A percentile compares a stretch with the other conserved stretches of the same genome.
These are phyloP conservation scores for Pomatostomus ruficeps DNA, from an alignment of 2,113 vertebrate species.

Conservation along the genomic window DNA sequence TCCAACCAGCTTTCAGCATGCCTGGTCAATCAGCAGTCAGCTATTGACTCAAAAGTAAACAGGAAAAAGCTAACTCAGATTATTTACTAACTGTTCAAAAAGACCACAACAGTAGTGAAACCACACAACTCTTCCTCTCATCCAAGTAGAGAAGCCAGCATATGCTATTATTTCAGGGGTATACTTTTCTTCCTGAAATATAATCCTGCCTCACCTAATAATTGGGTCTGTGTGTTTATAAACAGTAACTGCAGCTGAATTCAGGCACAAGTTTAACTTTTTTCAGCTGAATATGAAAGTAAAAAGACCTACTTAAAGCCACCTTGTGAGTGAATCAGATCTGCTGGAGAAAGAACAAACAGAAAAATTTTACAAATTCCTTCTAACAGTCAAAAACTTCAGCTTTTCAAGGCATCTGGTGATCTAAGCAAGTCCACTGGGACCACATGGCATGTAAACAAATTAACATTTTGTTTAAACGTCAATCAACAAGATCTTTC, in stretches of 20 bases:
- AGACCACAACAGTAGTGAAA: neutral
- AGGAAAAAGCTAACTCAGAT: neutral
- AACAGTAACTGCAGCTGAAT: neutral
- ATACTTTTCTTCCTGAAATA: neutral
- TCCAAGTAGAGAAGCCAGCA: neutral
- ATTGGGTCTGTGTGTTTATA: neutral
- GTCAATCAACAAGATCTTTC: neutral
- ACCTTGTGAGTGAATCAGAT: neutral
- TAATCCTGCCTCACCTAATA: neutral
- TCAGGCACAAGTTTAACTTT: neutral
- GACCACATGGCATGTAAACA: neutral
- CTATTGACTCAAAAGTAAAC: neutral
- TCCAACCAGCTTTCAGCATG: neutral
- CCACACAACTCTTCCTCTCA: neutral
- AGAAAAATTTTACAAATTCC: neutral
- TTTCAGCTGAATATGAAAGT: neutral
- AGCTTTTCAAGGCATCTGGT: neutral
- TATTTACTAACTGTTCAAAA: neutral
- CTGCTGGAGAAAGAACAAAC: neutral
- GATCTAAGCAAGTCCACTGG: neutral
- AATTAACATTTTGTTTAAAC: neutral
- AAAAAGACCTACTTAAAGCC: neutral
- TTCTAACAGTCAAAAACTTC: neutral
- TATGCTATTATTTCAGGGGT: neutral
- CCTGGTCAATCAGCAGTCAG: neutral